Percentiles rank a stretch among this genome's conserved stretches.
phyloP scores from a whole-genome alignment of 2,113 vertebrate genomes.

The Todiramphus chloris region DNA sequence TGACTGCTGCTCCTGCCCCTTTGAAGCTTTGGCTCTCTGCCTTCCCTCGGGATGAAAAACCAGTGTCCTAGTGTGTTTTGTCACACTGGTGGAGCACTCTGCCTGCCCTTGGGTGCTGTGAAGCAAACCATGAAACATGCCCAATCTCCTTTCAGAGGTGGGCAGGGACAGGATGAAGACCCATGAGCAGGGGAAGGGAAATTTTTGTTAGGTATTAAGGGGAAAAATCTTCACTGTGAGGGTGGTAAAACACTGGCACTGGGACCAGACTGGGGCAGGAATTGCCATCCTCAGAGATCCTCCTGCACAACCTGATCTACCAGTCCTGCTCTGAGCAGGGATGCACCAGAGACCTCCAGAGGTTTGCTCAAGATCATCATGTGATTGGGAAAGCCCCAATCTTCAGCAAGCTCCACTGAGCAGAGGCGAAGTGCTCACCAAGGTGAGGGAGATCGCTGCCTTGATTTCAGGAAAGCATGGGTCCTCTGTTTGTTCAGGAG shows the following conservation, averaged over 20 bases:
- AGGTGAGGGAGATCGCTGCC: fast-evolving
- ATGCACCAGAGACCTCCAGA: neutral
- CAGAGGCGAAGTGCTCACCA: neutral
- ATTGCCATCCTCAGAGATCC: neutral
- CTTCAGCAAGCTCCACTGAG: neutral
- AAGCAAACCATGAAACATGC: neutral
- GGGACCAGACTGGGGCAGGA: neutral
- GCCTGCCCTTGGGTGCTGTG: neutral
- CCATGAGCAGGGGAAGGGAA: neutral
- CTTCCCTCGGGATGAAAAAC: neutral
- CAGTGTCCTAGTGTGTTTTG: neutral
- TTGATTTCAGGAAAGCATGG: neutral
- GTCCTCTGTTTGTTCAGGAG: neutral
- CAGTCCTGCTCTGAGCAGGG: neutral
- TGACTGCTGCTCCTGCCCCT: neutral
- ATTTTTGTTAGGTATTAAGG: neutral
- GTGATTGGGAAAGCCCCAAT: neutral
- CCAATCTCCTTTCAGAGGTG: neutral
- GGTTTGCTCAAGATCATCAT: neutral
- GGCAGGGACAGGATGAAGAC: neutral
- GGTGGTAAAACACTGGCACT: neutral
- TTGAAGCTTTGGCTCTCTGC: neutral
- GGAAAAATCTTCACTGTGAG: neutral
- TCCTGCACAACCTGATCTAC: neutral
- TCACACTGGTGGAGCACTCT: neutral